These are phyloP conservation scores for Limnephilus auricula DNA, from an alignment of 2,888 invertebrate genomes.

Conservation along the genomic window DNA sequence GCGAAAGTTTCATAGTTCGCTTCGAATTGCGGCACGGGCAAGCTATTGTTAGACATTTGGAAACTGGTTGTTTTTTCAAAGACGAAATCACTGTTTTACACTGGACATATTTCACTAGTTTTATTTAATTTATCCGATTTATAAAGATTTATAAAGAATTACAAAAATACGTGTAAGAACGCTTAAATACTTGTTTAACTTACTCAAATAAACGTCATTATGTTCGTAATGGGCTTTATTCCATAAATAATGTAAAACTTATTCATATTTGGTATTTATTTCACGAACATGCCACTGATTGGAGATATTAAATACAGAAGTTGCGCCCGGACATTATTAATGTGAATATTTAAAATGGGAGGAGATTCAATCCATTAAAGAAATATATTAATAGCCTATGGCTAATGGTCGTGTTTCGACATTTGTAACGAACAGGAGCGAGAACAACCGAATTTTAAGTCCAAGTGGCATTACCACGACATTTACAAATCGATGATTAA, in stretches of 20 bases:
- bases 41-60: too few species aligned
- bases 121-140: too few species aligned
- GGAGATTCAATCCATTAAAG: conserved; percentile 34
- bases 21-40: too few species aligned
- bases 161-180: conserved; percentile 2
- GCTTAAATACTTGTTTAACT: background rate
- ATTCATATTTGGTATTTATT: background rate
- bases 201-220: background rate
- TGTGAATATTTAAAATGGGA: conserved; percentile 43
- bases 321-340: conserved; percentile 37
- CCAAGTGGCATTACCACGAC: background rate
- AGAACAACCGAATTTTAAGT: conserved; percentile 4
- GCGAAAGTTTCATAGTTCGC: too few species aligned
- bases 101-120: too few species aligned
- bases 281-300: background rate
- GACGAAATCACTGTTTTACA: too few species aligned
- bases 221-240: background rate
- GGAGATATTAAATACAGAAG: conserved; percentile 24
- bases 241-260: background rate
- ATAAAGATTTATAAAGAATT: background rate
- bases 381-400: conserved; percentile 43
- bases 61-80: too few species aligned
- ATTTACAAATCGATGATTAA: background rate
- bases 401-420: conserved; percentile 33
- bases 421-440: conserved; percentile 6